Evolutionary conservation across 1,140 invertebrate species (phyloP).

Genomic region (Drosophila parabipectinata): DNA sequence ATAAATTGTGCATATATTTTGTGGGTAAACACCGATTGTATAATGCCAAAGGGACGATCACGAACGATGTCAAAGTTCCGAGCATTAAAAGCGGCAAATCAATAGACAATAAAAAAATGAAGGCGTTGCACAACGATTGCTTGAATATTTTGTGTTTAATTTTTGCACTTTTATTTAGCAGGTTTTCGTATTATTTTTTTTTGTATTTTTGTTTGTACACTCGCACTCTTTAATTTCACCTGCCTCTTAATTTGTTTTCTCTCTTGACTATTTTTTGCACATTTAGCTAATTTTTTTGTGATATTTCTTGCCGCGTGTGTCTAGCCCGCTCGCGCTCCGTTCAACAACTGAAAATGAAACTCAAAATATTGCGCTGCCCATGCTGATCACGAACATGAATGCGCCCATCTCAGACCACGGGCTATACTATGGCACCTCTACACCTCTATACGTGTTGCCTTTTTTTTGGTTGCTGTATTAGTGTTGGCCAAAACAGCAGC

Average conservation of each 20-base stretch:
- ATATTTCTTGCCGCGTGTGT: constrained; percentile 48
- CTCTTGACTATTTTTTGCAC: constrained; percentile 14
- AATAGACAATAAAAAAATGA: constrained; percentile 1
- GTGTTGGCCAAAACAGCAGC: constrained; percentile 59
- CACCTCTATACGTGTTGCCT: constrained; percentile 19
- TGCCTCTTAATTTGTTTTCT: background rate
- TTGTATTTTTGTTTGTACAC: constrained; percentile 24
- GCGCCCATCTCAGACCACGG: constrained; percentile 40
- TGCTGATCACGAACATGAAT: constrained; percentile 71
- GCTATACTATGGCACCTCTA: constrained; percentile 1
- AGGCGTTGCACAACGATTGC: constrained; percentile 14
- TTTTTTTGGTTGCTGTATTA: background rate
- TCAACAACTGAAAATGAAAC: constrained; percentile 62
- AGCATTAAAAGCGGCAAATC: background rate
- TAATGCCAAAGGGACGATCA: constrained; percentile 37
- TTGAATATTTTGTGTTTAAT: constrained; percentile 31
- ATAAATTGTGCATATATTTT: constrained; percentile 1
- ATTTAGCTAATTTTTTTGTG: background rate
- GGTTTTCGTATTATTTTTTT: constrained; percentile 6
- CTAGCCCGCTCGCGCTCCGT: constrained; percentile 60
- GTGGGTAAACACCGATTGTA: constrained; percentile 29
- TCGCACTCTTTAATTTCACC: constrained; percentile 8
- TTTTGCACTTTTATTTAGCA: constrained; percentile 39
- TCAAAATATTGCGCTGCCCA: constrained; percentile 58
- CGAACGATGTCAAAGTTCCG: constrained; percentile 14